Conservation (phyloP, 2,113 vertebrate genomes). For the Microtus richardsoni region DNA sequence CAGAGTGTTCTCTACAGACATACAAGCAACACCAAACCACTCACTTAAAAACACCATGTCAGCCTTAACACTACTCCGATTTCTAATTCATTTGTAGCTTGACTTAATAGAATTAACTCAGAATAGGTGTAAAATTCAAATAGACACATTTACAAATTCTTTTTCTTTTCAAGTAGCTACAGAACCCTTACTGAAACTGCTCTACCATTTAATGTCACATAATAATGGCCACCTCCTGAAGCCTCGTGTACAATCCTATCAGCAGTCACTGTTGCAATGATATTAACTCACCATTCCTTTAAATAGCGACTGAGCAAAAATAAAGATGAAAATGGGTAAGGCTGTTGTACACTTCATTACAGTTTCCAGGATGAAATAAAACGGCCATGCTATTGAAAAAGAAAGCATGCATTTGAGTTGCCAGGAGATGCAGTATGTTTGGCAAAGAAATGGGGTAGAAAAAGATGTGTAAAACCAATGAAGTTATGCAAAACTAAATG, state of each 20-base stretch:
- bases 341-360: slow-evolving; percentile 20
- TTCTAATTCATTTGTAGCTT: slow-evolving; percentile 63
- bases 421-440: not conserved
- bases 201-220: slow-evolving; percentile 62
- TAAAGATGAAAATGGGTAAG: slow-evolving; percentile 66
- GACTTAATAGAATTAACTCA: slow-evolving; percentile 70
- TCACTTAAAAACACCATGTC: not conserved
- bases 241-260: slow-evolving; percentile 16
- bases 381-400: slow-evolving; percentile 57
- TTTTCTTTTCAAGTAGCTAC: slow-evolving; percentile 66
- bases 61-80: not conserved
- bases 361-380: slow-evolving; percentile 58
- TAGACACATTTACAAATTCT: slow-evolving; percentile 46
- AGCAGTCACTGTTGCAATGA: slow-evolving; percentile 56
- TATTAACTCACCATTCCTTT: slow-evolving; percentile 64
- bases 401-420: slow-evolving; percentile 42
- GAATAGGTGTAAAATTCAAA: slow-evolving; percentile 62
- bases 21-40: not conserved
- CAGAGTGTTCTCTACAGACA: not conserved
- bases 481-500: slow-evolving; percentile 47
- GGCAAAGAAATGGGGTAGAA: slow-evolving; percentile 20
- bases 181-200: slow-evolving; percentile 63
- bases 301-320: slow-evolving; percentile 51
- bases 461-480: not conserved
- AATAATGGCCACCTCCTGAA: slow-evolving; percentile 47